phyloP scores from a whole-genome alignment of 2,888 invertebrate species.

The Antheraea yamamai region DNA sequence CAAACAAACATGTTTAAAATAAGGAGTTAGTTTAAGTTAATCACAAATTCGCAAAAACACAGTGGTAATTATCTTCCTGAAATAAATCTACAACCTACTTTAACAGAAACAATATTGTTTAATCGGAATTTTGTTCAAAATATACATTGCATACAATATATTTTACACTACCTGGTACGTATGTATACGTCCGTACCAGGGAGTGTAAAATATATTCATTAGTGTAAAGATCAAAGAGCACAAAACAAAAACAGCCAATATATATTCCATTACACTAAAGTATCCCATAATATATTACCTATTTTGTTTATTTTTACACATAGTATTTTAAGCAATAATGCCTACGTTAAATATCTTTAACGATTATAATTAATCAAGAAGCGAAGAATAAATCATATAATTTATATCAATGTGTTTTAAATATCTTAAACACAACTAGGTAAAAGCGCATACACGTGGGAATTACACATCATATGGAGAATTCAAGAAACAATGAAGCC shows the following conservation, averaged over 20 bases:
- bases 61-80: not conserved
- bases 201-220: not conserved
- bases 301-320: not conserved
- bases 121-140: not conserved
- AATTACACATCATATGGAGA: conserved; percentile 34
- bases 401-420: not conserved
- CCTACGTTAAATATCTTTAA: not conserved
- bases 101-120: not conserved
- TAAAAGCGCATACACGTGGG: not conserved
- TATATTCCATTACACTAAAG: not conserved
- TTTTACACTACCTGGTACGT: too few species aligned
- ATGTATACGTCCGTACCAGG: not conserved
- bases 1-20: not conserved
- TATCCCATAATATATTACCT: not conserved
- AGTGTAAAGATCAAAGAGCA: not conserved
- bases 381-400: not conserved
- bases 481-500: conserved; percentile 35
- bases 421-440: not conserved
- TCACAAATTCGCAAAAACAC: conserved; percentile 1
- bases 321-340: not conserved
- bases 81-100: not conserved
- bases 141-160: too few species aligned
- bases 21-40: not conserved
- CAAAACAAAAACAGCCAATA: not conserved
- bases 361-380: not conserved